phyloP scores from a whole-genome alignment of 2,113 vertebrate genomes.

The Gopherus evgoodei region DNA sequence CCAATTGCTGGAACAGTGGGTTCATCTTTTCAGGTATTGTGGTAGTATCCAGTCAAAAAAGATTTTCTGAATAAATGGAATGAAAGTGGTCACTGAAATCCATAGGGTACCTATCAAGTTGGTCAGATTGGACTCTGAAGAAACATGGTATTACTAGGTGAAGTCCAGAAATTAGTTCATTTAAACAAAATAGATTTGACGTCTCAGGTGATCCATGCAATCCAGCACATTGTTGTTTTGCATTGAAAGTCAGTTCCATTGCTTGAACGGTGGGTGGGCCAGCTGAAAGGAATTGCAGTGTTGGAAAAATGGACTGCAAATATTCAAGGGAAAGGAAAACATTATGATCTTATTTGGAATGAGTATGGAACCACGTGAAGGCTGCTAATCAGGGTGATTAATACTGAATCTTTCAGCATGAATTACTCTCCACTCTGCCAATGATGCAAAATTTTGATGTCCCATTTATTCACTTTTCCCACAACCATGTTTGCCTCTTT shows the following conservation, averaged over 20 bases:
- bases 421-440: background rate
- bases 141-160: background rate
- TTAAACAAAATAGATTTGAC: background rate
- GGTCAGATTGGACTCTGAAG: background rate
- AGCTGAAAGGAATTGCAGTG: background rate
- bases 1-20: background rate
- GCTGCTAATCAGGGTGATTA: background rate
- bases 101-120: background rate
- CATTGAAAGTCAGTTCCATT: background rate
- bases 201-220: accelerated
- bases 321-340: background rate
- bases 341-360: background rate
- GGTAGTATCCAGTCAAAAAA: background rate
- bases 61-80: background rate
- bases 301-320: background rate
- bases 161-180: background rate
- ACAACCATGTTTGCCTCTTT: background rate
- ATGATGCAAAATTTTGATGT: background rate
- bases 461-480: background rate
- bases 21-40: background rate
- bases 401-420: background rate
- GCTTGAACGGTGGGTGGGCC: background rate
- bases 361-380: background rate
- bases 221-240: background rate
- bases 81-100: background rate